Conservation (phyloP, 2,797 vertebrate genomes). For the Gallirallus australis region DNA sequence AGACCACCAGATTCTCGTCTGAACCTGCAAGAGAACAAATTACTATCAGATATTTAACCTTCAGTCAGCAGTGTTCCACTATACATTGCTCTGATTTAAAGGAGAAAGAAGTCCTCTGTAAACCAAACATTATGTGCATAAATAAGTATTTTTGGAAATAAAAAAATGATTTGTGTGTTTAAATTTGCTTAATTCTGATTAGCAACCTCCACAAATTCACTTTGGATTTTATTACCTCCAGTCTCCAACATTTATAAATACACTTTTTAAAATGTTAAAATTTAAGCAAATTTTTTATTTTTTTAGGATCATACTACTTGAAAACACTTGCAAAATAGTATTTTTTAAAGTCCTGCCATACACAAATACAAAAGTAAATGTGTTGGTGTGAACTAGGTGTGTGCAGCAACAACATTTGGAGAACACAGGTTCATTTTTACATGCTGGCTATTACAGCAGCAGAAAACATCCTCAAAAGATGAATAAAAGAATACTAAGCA, state of each 20-base stretch:
- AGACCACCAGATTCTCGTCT: conserved; percentile 80
- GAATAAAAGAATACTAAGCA: too few relatives aligned
- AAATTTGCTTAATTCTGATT: background rate
- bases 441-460: too few relatives aligned
- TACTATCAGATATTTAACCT: conserved; percentile 10
- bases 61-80: background rate
- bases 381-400: too few relatives aligned
- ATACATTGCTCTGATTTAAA: background rate
- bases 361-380: too few relatives aligned
- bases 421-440: too few relatives aligned
- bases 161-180: background rate
- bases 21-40: conserved; percentile 75
- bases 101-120: background rate
- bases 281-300: too few relatives aligned
- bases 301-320: too few relatives aligned
- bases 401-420: too few relatives aligned
- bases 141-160: background rate
- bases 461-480: too few relatives aligned
- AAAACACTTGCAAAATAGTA: too few relatives aligned
- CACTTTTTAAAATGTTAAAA: background rate
- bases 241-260: background rate
- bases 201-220: background rate
- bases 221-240: conserved; percentile 3
- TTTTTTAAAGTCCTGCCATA: too few relatives aligned
- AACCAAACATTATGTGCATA: background rate